A percentile compares a stretch with the other conserved stretches of the same genome.
phyloP scores from a whole-genome alignment of 1,140 invertebrate species.

The Papilio polytes region DNA sequence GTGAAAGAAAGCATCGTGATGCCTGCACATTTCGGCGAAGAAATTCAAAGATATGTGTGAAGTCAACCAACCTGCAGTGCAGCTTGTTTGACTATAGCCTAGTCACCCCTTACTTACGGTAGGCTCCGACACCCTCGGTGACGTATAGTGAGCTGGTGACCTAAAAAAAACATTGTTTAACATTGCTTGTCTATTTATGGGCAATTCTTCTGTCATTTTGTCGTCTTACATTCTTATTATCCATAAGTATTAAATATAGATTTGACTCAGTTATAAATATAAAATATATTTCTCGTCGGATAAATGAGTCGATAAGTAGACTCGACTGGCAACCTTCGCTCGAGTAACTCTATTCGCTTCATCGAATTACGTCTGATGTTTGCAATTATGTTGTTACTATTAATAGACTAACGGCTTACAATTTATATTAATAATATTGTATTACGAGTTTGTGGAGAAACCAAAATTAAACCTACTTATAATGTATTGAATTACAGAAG shows the following conservation, averaged over 20 bases:
- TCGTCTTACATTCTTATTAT: not conserved
- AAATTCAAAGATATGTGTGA: no score
- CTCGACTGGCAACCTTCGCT: not conserved
- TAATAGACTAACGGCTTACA: not conserved
- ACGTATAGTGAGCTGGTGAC: no score
- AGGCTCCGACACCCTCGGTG: no score
- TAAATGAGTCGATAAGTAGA: not conserved
- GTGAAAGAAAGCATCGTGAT: no score
- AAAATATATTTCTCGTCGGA: not conserved
- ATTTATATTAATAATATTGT: not conserved
- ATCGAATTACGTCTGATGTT: constrained; percentile 6
- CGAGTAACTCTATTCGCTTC: not conserved
- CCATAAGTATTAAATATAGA: not conserved
- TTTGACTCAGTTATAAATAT: not conserved
- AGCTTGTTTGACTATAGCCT: no score
- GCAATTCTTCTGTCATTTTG: not conserved
- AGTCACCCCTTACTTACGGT: no score
- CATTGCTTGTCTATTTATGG: no score
- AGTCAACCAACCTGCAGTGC: no score
- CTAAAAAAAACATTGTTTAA: no score
- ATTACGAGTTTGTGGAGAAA: not conserved
- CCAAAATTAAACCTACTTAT: not conserved
- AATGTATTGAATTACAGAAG: not conserved
- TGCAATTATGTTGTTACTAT: not conserved
- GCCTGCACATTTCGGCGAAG: no score